Evolutionary conservation across 2,113 vertebrate genomes (phyloP).

Genomic region (Salvator merianae): DNA sequence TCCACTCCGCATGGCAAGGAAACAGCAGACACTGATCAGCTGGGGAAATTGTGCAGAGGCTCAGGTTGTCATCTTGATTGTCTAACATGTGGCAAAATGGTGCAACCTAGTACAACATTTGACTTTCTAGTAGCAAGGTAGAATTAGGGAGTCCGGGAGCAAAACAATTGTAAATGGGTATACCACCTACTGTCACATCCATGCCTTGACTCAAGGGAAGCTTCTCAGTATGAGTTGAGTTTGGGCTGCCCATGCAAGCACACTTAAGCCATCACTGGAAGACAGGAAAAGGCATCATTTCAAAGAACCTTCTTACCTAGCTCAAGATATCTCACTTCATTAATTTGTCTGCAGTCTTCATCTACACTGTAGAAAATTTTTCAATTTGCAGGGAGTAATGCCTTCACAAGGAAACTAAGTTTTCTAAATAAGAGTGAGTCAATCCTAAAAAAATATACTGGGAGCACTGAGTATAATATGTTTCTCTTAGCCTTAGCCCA

Average conservation of each 20-base stretch:
- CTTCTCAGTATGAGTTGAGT: neutral
- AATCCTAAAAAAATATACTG: neutral
- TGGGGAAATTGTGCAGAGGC: neutral
- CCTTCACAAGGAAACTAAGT: neutral
- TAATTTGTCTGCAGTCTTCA: fast-evolving
- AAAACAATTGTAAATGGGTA: neutral
- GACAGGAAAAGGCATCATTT: neutral
- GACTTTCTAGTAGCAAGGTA: neutral
- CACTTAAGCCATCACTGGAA: neutral
- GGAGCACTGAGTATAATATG: neutral
- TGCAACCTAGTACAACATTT: neutral
- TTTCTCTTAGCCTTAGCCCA: neutral
- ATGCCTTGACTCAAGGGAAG: neutral
- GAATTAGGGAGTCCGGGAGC: no score
- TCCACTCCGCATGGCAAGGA: neutral
- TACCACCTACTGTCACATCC: neutral
- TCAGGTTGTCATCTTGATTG: neutral
- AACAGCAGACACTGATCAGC: neutral
- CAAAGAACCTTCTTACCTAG: neutral
- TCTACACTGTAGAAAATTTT: neutral
- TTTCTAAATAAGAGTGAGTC: fast-evolving
- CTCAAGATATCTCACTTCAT: neutral
- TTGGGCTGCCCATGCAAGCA: neutral
- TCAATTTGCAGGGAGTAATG: neutral
- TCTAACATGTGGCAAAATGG: neutral